These are phyloP conservation scores for Hirtodrosophila duncani DNA, from an alignment of 2,888 invertebrate genomes.

Conservation along the genomic window DNA sequence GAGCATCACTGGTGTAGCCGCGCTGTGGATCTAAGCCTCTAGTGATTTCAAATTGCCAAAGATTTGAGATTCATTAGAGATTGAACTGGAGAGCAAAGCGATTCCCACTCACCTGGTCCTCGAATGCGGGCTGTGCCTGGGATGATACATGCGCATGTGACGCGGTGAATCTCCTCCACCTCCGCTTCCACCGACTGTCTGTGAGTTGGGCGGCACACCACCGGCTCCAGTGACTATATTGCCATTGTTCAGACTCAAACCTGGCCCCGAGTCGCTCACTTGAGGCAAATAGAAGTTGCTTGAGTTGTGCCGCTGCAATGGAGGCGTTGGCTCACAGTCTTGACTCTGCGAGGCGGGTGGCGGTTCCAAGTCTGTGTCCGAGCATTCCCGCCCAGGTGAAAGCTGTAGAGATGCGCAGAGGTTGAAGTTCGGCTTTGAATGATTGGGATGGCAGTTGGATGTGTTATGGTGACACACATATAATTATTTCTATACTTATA, in stretches of 20 bases:
- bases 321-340: slow-evolving; percentile 95
- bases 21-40: slow-evolving; percentile 83
- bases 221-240: slow-evolving; percentile 58
- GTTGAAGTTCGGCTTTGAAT: too few species aligned
- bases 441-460: too few species aligned
- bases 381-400: slow-evolving; percentile 89
- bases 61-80: too few species aligned
- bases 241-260: slow-evolving; percentile 57
- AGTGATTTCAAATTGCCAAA: too few species aligned
- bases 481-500: too few species aligned
- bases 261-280: slow-evolving; percentile 75
- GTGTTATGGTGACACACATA: too few species aligned
- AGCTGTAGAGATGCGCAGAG: slow-evolving; percentile 79
- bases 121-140: slow-evolving; percentile 88
- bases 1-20: slow-evolving; percentile 81
- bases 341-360: slow-evolving; percentile 94
- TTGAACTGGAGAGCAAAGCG: background rate
- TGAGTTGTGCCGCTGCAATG: slow-evolving; percentile 90
- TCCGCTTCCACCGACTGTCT: slow-evolving; percentile 45
- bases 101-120: slow-evolving; percentile 81
- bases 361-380: slow-evolving; percentile 92
- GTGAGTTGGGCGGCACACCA: slow-evolving; percentile 22
- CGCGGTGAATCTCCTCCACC: slow-evolving; percentile 80
- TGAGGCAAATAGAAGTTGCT: slow-evolving; percentile 92
- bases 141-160: slow-evolving; percentile 79